Conservation (phyloP, 2,113 vertebrate species). For the Trematomus loennbergii region DNA sequence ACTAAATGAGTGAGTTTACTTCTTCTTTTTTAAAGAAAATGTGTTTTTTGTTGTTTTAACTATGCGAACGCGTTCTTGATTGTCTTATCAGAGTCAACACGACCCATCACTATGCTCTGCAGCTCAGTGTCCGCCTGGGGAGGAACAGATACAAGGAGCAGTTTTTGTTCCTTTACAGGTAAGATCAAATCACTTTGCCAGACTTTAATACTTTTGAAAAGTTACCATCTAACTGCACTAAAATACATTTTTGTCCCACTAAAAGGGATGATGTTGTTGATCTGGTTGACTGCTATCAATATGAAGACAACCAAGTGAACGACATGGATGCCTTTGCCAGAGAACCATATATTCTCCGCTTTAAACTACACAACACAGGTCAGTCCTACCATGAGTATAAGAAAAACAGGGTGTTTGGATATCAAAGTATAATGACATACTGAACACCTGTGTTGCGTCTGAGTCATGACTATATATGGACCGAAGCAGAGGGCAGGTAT, state of each 20-base stretch:
- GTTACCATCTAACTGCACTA: neutral
- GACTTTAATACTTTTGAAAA: neutral
- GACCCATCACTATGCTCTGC: conserved; percentile 64
- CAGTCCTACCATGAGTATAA: neutral
- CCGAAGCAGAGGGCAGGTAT: too few relatives aligned
- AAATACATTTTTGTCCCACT: neutral
- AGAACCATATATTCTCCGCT: conserved; percentile 76
- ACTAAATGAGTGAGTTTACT: conserved; percentile 68
- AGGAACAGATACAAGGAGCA: conserved; percentile 80
- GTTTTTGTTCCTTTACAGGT: conserved; percentile 82
- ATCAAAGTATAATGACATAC: neutral
- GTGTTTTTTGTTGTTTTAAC: neutral
- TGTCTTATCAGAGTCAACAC: conserved; percentile 59
- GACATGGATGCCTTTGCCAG: conserved; percentile 73
- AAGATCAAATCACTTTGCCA: neutral
- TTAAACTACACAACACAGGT: conserved; percentile 69
- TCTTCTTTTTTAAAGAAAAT: neutral
- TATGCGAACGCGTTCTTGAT: neutral
- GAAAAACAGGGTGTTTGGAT: neutral
- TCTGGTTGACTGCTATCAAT: conserved; percentile 69
- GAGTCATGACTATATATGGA: conserved; percentile 1
- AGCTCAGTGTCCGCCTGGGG: conserved; percentile 74
- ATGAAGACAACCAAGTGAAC: conserved; percentile 73
- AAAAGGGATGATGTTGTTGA: conserved; percentile 66
- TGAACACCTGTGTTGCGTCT: neutral